Evolutionary conservation across 2,797 vertebrate genomes (phyloP), one percentile per base, ranked within the genome.

Genomic region (Acipenser ruthenus): DNA sequence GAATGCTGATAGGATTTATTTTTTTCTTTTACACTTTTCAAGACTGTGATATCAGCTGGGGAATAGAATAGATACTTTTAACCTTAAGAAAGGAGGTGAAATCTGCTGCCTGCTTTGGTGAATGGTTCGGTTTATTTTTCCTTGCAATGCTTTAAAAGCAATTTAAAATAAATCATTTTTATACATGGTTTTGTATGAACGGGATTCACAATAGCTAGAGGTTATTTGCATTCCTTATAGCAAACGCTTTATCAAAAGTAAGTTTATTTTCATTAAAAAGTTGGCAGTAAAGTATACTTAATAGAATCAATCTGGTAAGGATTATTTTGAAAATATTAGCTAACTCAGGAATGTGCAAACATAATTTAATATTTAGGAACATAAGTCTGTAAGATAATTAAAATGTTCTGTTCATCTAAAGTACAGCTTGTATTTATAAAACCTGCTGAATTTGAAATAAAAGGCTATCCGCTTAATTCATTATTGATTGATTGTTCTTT

Each of bases 211-310:
- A 64, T 49, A 51, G 50, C 60, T 62, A 62, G 68, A 37, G 64
- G 63, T 53, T 69, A 62, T 61, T 65, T 65, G 23, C 55, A 69
- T 69, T 65, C 68, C 64, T 12, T 49, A 64, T 59, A 69, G 58
- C 50, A 62, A 62, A 65, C 51, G 23, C 58, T 65, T 69, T 65
- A 69, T 65, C 58, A 55, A 9, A 62, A 55, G n/a, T 37, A 37
- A 37, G 37, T 58, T 63, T 69, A 49, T 66, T 63, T 64, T 66
- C 23, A 70, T 50, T 62, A 56, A 62, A 66, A 49, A 51, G 23
- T 56, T 66, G 50, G 51, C 64, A 62, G 60, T 63, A 62, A 52
- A 49, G 60, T 13, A 50, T 55, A 18, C 51, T 59, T 56, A 66
- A 70, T 66, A 63, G 48, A 66, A 63, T 70, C 47, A 66, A 48